Conservation (phyloP, 2,888 invertebrate species). For the Mimachlamys varia region DNA sequence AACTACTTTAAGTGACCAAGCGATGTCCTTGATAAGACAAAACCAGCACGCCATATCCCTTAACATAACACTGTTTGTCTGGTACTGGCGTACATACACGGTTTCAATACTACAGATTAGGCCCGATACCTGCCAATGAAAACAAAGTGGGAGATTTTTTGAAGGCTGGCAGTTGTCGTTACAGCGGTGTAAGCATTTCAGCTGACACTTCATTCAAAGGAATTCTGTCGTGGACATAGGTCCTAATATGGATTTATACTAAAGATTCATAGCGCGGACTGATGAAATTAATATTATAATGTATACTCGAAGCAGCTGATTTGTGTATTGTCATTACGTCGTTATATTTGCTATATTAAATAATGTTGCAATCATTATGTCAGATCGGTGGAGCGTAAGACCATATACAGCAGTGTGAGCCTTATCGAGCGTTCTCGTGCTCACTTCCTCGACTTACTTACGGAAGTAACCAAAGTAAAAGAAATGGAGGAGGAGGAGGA, state of each 20-base stretch:
- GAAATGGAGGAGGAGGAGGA: not conserved
- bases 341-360: not conserved
- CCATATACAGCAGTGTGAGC: not conserved
- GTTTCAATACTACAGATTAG: not conserved
- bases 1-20: not conserved
- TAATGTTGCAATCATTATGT: not conserved
- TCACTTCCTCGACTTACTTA: too few relatives aligned
- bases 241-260: not conserved
- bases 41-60: slow-evolving; percentile 13
- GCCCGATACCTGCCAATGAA: not conserved
- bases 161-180: not conserved
- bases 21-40: not conserved
- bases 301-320: not conserved
- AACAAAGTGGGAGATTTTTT: not conserved
- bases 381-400: not conserved
- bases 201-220: too few relatives aligned
- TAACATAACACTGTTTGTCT: not conserved
- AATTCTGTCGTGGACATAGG: not conserved
- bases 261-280: not conserved
- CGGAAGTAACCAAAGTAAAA: not conserved
- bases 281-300: too few relatives aligned
- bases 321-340: not conserved
- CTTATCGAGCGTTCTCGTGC: not conserved
- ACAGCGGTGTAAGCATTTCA: not conserved
- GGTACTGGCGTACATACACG: not conserved